Evolutionary conservation across 2,797 vertebrate genomes (phyloP), one percentile per base, ranked within the genome.

Genomic region (Cyclura pinguis): DNA sequence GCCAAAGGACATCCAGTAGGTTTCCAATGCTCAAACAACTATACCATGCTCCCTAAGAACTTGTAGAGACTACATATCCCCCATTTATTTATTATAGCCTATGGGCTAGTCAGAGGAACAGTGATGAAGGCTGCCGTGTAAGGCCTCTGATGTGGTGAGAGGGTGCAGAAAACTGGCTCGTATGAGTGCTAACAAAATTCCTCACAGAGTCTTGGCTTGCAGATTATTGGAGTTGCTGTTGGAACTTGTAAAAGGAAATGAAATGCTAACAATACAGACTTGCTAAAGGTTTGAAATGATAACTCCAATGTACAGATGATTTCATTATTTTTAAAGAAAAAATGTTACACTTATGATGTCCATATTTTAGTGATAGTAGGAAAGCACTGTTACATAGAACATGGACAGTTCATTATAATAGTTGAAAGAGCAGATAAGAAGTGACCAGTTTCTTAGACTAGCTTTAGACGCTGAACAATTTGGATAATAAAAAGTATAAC

Each of bases 281-380:
- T 85, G 47, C 16, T 47, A 29, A 55, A 73, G 55, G 10, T n/a
- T 50, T 85, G 84, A 85, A 59, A 69, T 88, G 32, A 88, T 52
- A 80, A 22, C 3, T 69, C 50, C 22, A 12, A 52, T 52, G 7
- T 22, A 52, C 4, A 38, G 7, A 50, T 35, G 8, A 20, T 35
- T n/a, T 67, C 20, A 38, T 12, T 35, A 24, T 52, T 52, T 35
- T 67, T 47, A 50, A 69, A 84, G 52, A 22, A n/a, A 67, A 42
- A 78, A 64, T n/a, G n/a, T 57, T 6, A 38, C 47, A 67, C 22
- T 38, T 4, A 20, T 3, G 9, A 22, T 50, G 72, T 35, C 59
- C 69, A 20, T 72, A 72, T 73, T 42, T 81, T 8, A 52, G 16
- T 35, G 38, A 27, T 50, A 72, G 47, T 4, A 47, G 27, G 64